Percentiles rank a stretch among this genome's conserved stretches.
These are phyloP conservation scores for Amphiprion ocellaris DNA, from an alignment of 2,113 vertebrate genomes.

Conservation along the genomic window DNA sequence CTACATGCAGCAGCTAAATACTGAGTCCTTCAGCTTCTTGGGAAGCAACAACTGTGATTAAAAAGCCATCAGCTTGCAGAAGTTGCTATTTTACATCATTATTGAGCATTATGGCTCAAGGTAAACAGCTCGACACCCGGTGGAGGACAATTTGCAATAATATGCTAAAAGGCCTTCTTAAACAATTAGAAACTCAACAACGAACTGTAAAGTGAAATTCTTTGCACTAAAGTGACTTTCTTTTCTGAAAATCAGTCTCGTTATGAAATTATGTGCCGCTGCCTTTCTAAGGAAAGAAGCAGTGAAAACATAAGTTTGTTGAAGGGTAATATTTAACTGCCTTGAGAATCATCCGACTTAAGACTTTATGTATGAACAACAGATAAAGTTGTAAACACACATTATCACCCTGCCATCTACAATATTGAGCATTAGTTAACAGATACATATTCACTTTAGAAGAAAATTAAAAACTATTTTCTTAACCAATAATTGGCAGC, in stretches of 20 bases:
- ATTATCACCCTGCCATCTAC: too few species aligned
- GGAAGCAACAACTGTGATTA: conserved; percentile 11
- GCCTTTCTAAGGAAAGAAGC: not conserved
- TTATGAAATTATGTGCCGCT: not conserved
- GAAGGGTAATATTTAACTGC: too few species aligned
- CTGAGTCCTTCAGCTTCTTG: conserved; percentile 1
- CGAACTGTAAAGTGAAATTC: conserved; percentile 2
- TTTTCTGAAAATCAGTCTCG: not conserved
- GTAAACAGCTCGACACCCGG: not conserved
- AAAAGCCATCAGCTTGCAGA: conserved; percentile 16
- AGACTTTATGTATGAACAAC: too few species aligned
- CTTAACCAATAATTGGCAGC: too few species aligned
- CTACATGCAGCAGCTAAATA: not conserved
- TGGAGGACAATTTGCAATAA: not conserved
- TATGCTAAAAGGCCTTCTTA: not conserved
- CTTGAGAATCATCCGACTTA: too few species aligned
- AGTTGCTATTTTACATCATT: not conserved
- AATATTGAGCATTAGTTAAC: too few species aligned
- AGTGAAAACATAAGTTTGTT: too few species aligned
- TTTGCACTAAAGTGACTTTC: not conserved
- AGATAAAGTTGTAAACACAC: too few species aligned
- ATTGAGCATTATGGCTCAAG: not conserved
- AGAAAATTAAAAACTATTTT: too few species aligned
- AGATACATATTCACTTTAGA: too few species aligned
- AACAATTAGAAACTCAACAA: not conserved